Base-by-base conservation (phyloP, 1,140 invertebrate species). In the Monomorium pharaonis region DNA sequence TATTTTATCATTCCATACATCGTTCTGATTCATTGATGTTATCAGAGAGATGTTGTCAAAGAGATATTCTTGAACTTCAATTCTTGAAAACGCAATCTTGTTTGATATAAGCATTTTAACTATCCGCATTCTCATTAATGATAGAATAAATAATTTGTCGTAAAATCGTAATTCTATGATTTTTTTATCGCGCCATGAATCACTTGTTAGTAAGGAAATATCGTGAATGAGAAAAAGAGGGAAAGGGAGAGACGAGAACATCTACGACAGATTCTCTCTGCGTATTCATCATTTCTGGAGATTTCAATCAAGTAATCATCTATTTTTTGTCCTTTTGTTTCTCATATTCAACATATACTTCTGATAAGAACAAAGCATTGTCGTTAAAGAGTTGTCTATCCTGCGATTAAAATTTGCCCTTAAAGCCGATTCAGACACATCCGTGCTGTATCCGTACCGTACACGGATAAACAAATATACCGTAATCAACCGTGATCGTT, bases 291-390 rank as follows among this genome's bases (percentile, higher is more conserved):
- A 54, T 69, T 12, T 37, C 16, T 33, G 51, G 33, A 33, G 27
- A 83, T 72, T 69, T 16, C 7, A 18, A 42, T 81, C 70, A 69
- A 67, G 12, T 9, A 80, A 44, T 69, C 18, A 70, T 72, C 9
- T 30, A 10, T 33, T 54, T 69, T 33, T n/a, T 1, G 27, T 75
- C 33, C 33, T 24, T 16, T 21, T 30, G 4, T 6, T 33, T 60
- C 12, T 69, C 24, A 6, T 21, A 4, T 72, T 60, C n/a, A 1
- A 21, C n/a, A 81, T 21, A 80, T 6, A 33, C 21, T 44, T 69
- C 6, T 56, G 3, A 72, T 27, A 44, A 42, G 16, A 81, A 58
- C 6, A 30, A n/a, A 42, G 30, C 5, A 24, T 30, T 27, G 16
- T 49, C 18, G 10, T 24, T 3, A n/a, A n/a, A n/a, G 27, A 69